Evolutionary conservation across 2,888 invertebrate genomes (phyloP).

Genomic region (Ennomos fuscantarius): DNA sequence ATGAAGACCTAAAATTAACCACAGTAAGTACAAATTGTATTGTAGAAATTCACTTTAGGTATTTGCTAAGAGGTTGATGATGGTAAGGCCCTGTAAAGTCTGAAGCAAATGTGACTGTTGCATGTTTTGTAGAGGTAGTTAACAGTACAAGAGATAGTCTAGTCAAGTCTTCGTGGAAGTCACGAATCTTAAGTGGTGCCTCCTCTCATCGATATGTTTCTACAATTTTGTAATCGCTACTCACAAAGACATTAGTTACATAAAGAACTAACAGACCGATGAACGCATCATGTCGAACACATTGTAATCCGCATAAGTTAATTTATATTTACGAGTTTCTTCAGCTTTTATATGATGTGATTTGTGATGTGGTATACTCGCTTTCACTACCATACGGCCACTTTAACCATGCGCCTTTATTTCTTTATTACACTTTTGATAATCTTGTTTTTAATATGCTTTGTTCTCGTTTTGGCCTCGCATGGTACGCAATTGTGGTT

Average conservation of each 20-base stretch:
- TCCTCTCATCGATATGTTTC: background rate
- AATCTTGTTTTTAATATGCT: conserved; percentile 28
- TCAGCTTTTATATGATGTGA: conserved; percentile 40
- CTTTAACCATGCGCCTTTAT: conserved; percentile 38
- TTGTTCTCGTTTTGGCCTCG: conserved; percentile 17
- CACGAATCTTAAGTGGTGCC: too few relatives aligned
- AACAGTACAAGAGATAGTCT: too few relatives aligned
- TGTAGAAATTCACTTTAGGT: too few relatives aligned
- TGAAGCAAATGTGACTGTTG: too few relatives aligned
- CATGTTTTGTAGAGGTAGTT: too few relatives aligned
- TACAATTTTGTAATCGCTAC: conserved; percentile 4
- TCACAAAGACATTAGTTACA: conserved; percentile 17
- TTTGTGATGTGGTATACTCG: conserved; percentile 45
- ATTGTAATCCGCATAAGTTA: conserved; percentile 40
- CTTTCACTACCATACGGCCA: conserved; percentile 53
- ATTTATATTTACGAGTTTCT: conserved; percentile 56
- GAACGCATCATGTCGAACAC: conserved; percentile 22
- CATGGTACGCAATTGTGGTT: background rate
- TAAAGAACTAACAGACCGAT: conserved; percentile 20
- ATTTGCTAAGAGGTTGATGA: too few relatives aligned
- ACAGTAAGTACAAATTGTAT: too few relatives aligned
- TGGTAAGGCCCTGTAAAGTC: too few relatives aligned
- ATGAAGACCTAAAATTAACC: too few relatives aligned
- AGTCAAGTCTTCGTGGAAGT: too few relatives aligned
- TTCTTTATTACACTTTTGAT: conserved; percentile 40